Evolutionary conservation across 1,140 invertebrate species (phyloP).

Genomic region (Cataglyphis hispanica): DNA sequence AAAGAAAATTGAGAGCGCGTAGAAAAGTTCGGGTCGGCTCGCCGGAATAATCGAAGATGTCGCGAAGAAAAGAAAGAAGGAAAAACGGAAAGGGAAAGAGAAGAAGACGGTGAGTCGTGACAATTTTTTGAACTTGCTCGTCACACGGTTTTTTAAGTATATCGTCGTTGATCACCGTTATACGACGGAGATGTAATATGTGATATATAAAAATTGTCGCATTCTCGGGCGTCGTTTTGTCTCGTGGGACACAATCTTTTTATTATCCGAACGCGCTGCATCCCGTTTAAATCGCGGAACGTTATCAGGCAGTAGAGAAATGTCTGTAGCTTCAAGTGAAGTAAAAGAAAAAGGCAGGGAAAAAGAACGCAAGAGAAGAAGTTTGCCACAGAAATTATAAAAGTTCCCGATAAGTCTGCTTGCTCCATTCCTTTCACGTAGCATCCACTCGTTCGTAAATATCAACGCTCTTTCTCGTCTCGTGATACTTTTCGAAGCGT

Average conservation of each 20-base stretch:
- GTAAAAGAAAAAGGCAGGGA: not conserved
- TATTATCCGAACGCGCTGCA: slow-evolving; percentile 20
- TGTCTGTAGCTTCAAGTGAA: not conserved
- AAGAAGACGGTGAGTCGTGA: slow-evolving; percentile 8
- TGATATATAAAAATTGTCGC: not conserved
- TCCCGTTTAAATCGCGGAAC: not conserved
- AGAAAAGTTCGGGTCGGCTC: slow-evolving; percentile 22
- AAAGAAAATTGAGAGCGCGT: slow-evolving; percentile 45
- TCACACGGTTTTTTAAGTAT: not conserved
- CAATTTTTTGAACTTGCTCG: slow-evolving; percentile 40
- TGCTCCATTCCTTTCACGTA: slow-evolving; percentile 50
- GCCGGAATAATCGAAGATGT: slow-evolving; percentile 42
- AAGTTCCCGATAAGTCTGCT: slow-evolving; percentile 32
- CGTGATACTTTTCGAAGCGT: slow-evolving; percentile 26
- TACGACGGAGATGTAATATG: slow-evolving; percentile 1
- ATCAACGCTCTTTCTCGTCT: slow-evolving; percentile 43
- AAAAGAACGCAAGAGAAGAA: not conserved
- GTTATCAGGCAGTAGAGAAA: slow-evolving; percentile 38
- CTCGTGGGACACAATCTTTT: not conserved
- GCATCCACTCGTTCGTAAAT: slow-evolving; percentile 51
- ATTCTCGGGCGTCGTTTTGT: not conserved
- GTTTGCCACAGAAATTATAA: slow-evolving; percentile 35
- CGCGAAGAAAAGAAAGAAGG: slow-evolving; percentile 20
- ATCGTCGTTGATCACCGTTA: not conserved
- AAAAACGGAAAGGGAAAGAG: not conserved